Evolutionary conservation across 2,113 vertebrate genomes (phyloP), one percentile per base, ranked within the genome.

Genomic region (Mesembrinibis cayennensis): DNA sequence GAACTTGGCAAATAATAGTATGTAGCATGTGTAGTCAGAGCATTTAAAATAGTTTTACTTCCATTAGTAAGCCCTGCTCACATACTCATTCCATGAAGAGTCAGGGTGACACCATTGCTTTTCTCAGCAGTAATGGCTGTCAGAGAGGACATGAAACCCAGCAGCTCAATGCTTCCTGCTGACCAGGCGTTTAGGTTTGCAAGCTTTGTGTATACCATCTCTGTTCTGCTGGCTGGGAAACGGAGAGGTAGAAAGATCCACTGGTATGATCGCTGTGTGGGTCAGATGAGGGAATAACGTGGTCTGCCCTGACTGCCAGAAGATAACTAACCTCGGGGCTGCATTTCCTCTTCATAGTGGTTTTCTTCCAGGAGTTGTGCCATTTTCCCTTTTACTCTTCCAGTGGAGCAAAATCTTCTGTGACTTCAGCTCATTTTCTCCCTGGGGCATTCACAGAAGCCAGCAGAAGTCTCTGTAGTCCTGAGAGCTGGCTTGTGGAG

Each of bases 231-330:
- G 73, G 16, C 50, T 63, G 65, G 80, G 52, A 79, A 65, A 25
- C 3, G 4, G 36, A 82, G 73, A 56, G 18, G 12, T 53, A 23
- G 29, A 50, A 81, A 55, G 29, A 20, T 45, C 10, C 74, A 67
- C 23, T 25, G 58, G 10, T 23, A 3, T 10, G 50, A 34, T 85
- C 34, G 0, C n/a, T 59, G 10, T 0, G 0, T 85, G 44, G 42
- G 14, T 50, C 45, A 71, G 38, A 20, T 45, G 22, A 72, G 29
- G 40, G 32, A 50, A 3, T 63, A 26, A 27, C 3, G 34, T 55
- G 47, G 9, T 30, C 52, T 84, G 62, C 36, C 34, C 58, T 61
- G 79, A 30, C 61, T 52, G 65, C 42, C 55, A 49, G 62, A 69
- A 72, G 45, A 19, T 11, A 36, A 34, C 10, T 66, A 14, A 85